Conservation (phyloP, 2,113 vertebrate genomes). For the Notothenia coriiceps region DNA sequence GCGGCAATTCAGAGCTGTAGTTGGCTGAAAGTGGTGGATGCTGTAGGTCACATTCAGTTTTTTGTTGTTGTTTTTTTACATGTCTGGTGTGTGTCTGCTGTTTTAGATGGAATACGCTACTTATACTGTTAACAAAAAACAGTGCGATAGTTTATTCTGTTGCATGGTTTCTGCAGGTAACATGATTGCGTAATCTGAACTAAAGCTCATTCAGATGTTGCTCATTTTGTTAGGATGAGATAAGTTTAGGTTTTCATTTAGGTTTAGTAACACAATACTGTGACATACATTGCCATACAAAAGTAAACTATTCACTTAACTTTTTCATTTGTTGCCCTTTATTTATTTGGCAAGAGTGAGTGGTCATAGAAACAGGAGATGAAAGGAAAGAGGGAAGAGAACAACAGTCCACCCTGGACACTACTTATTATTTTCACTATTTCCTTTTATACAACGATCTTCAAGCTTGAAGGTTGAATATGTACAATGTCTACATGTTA, state of each 20-base stretch:
- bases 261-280: background rate
- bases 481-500: too few relatives aligned
- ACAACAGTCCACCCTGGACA: too few relatives aligned
- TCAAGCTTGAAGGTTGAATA: too few relatives aligned
- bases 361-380: too few relatives aligned
- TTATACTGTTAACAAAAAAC: constrained; percentile 20
- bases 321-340: too few relatives aligned
- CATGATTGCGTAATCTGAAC: background rate
- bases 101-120: constrained; percentile 16
- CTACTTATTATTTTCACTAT: too few relatives aligned
- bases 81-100: background rate
- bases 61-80: constrained; percentile 5
- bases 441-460: too few relatives aligned
- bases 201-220: background rate
- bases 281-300: background rate
- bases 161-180: constrained; percentile 31
- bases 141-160: constrained; percentile 2
- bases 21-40: constrained; percentile 56
- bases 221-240: background rate
- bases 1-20: constrained; percentile 42
- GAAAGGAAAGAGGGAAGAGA: too few relatives aligned
- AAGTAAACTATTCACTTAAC: background rate
- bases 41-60: constrained; percentile 57
- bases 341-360: too few relatives aligned
- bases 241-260: background rate